Percentiles rank a stretch among this genome's conserved stretches.
Evolutionary conservation across 2,113 vertebrate genomes (phyloP).

Genomic region (Anarrhichthys ocellatus): DNA sequence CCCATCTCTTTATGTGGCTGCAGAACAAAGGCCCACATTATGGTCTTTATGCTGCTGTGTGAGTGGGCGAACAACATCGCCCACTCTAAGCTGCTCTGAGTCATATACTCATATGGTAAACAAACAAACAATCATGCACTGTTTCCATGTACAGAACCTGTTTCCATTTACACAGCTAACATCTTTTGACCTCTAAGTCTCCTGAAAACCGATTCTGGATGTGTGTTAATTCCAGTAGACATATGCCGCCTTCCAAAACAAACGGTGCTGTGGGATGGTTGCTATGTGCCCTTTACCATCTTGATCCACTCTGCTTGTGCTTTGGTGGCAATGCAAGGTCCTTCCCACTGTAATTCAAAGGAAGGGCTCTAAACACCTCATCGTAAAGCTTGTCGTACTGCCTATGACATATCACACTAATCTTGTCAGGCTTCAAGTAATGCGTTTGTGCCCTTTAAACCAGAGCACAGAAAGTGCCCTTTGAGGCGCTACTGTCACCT

Average conservation of each 20-base stretch:
- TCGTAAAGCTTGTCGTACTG: not conserved
- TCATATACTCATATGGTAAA: conserved; percentile 39
- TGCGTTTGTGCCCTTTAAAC: not conserved
- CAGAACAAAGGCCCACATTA: conserved; percentile 44
- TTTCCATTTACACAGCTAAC: conserved; percentile 33
- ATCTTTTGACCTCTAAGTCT: conserved; percentile 40
- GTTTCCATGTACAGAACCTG: conserved; percentile 38
- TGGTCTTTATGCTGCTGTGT: conserved; percentile 26
- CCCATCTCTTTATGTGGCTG: conserved; percentile 29
- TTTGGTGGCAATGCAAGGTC: not conserved
- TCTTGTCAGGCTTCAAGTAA: not conserved
- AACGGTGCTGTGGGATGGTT: conserved; percentile 31
- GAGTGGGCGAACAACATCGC: conserved; percentile 14
- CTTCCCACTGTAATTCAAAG: conserved; percentile 8
- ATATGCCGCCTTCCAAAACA: conserved; percentile 37
- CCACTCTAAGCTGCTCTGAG: conserved; percentile 29
- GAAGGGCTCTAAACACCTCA: conserved; percentile 12
- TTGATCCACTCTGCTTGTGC: conserved; percentile 27
- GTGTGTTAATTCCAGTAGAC: conserved; percentile 49
- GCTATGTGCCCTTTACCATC: conserved; percentile 37
- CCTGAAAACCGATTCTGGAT: conserved; percentile 6
- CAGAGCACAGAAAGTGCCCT: not conserved
- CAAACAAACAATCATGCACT: conserved; percentile 55
- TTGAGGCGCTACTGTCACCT: not conserved
- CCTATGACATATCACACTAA: not conserved